These are phyloP conservation scores for Tipula confusa DNA, from an alignment of 2,888 invertebrate genomes.

Conservation along the genomic window DNA sequence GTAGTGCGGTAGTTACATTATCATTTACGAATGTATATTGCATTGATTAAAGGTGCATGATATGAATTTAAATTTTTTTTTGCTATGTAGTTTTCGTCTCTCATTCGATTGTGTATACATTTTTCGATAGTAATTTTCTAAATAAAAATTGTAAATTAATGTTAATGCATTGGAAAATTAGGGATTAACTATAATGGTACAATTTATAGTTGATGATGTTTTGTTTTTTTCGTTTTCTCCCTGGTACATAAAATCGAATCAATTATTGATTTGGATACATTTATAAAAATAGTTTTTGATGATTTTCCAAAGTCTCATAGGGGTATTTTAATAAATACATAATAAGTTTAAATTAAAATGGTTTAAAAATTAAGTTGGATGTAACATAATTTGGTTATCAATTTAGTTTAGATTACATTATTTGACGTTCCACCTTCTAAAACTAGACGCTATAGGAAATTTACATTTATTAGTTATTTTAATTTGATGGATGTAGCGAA, in stretches of 20 bases:
- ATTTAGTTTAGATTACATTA: background rate
- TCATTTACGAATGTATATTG: background rate
- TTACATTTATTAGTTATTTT: too few species aligned
- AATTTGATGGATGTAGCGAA: too few species aligned
- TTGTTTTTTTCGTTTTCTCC: background rate
- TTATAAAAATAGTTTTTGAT: background rate
- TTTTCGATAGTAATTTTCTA: background rate
- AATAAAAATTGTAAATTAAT: background rate
- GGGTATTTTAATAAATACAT: background rate
- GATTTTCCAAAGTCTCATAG: background rate
- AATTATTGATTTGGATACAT: background rate
- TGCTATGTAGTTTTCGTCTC: background rate
- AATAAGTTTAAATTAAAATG: background rate
- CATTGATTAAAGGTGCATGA: constrained; percentile 20
- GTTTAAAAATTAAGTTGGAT: background rate
- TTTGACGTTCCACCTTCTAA: too few species aligned
- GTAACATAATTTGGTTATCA: background rate
- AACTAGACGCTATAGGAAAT: too few species aligned
- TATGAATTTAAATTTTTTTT: background rate
- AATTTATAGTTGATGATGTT: background rate
- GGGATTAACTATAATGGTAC: background rate
- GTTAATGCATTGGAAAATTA: constrained; percentile 25
- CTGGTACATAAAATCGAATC: background rate
- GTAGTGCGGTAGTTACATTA: background rate
- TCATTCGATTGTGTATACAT: background rate